These are phyloP conservation scores for Mechanitis mazaeus DNA, from an alignment of 2,888 invertebrate species.

Conservation along the genomic window DNA sequence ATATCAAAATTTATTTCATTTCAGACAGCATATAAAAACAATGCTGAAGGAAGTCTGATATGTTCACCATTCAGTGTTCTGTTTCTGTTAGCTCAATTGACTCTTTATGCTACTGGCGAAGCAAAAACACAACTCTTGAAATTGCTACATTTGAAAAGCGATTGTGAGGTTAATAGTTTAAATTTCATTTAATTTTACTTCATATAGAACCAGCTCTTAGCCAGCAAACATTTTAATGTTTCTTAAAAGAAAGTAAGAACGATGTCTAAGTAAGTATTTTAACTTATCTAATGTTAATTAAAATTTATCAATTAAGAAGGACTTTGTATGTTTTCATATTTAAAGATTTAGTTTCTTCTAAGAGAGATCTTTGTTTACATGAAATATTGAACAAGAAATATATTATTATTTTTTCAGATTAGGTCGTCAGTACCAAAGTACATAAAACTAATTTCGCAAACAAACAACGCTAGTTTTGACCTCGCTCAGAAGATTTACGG, in stretches of 20 bases:
- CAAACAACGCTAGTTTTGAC: constrained; percentile 27
- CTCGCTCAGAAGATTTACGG: constrained; percentile 29
- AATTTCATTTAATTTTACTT: background rate
- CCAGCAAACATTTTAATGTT: background rate
- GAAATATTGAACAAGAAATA: background rate
- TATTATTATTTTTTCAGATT: constrained; percentile 26
- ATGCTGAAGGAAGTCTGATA: constrained; percentile 28
- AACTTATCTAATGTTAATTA: too few species aligned
- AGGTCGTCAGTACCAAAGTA: constrained; percentile 24
- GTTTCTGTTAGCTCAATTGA: constrained; percentile 30
- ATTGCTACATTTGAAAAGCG: constrained; percentile 25
- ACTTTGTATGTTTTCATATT: too few species aligned
- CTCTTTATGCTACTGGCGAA: constrained; percentile 25
- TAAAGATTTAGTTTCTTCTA: too few species aligned
- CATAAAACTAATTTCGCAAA: constrained; percentile 25
- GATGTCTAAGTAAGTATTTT: too few species aligned
- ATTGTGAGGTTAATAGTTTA: constrained; percentile 20
- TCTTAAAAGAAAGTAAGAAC: background rate
- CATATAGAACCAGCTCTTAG: background rate
- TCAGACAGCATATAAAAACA: constrained; percentile 21
- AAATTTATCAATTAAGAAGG: too few species aligned
- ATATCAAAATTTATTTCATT: background rate
- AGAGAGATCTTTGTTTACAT: too few species aligned
- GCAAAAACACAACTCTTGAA: constrained; percentile 25
- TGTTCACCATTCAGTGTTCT: constrained; percentile 33